Base-by-base conservation (phyloP, 1,140 invertebrate genomes). In the Drosophila ananassae region DNA sequence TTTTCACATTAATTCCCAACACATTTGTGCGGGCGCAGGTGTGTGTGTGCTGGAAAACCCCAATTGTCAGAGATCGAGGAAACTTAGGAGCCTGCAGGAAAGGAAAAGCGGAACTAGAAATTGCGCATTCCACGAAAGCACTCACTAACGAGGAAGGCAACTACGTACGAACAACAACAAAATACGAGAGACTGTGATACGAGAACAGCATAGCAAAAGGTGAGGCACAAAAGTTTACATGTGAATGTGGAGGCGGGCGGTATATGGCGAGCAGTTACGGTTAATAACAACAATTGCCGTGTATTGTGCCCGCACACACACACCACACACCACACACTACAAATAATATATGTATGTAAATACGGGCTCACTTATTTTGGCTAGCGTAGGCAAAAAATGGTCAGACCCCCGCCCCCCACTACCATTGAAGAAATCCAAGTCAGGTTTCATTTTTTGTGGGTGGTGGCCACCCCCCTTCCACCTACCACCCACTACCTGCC, bases 261-360 rank as follows among this genome's bases (percentile, higher is more conserved):
- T 22, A 46, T 37, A 30, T 37, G 34, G 50, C 13, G 21, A 64
- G 57, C 30, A 48, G 58, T 46, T 56, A 25, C 59, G 62, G 48
- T 89, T 85, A 87, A 85, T 87, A 82, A 87, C 85, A 85, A 85
- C 82, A 85, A 85, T 85, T 78, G 82, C 53, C 60, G 46, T 51
- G 62, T 78, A 81, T 75, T 85, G 74, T 87, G 54, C 57, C 66
- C 53, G 52, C 21, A 52, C 34, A 44, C 44, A 9, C 30, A 46
- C 46, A 53, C 22, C 61, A 48, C 25, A 41, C 53, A 61, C 13
- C 9, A 6, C 4, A 9, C 21, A 17, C 22, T 8, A 3, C 37
- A 2, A n/a, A 44, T 17, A 44, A 44, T 24, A 13, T 22, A 24
- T 10, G 24, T 44, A 47, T 47, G 9, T 9, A 22, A 22, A 22